These are phyloP conservation scores for Clarias laeviceps DNA, from an alignment of 2,797 vertebrate species.

Conservation along the genomic window DNA sequence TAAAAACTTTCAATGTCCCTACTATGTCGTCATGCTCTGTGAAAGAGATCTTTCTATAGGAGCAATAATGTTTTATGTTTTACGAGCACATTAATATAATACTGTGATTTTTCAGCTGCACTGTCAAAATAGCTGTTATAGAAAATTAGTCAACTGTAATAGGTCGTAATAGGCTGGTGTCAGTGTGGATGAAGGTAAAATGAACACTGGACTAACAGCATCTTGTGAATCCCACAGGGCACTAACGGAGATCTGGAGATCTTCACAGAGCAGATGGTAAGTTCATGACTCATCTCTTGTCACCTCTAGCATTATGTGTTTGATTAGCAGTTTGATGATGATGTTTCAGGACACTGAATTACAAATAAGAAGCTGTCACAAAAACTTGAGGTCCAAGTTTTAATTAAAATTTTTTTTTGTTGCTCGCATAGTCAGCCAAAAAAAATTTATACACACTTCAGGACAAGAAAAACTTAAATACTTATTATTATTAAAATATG, in stretches of 20 bases:
- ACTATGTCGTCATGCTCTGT: not conserved
- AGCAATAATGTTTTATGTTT: not conserved
- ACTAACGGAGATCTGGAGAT: conserved; percentile 89
- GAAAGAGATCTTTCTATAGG: not conserved
- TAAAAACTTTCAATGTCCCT: no score
- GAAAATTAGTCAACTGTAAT: not conserved
- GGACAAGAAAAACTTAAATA: no score
- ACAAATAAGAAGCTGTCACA: not conserved
- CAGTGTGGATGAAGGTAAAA: not conserved
- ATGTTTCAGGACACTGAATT: not conserved
- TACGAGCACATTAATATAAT: not conserved
- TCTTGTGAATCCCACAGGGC: conserved; percentile 73
- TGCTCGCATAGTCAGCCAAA: not conserved
- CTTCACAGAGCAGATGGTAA: conserved; percentile 98
- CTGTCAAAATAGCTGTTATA: not conserved
- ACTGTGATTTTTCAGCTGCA: not conserved
- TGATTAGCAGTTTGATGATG: not conserved
- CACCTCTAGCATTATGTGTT: not conserved
- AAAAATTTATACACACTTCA: no score
- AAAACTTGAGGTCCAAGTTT: not conserved
- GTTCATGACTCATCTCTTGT: conserved; percentile 32
- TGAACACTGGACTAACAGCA: not conserved
- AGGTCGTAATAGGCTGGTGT: not conserved
- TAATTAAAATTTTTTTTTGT: no score
- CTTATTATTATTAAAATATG: no score